Percentiles rank a stretch among this genome's conserved stretches.
phyloP scores from a whole-genome alignment of 2,888 invertebrate species.

The Dynastes maya region DNA sequence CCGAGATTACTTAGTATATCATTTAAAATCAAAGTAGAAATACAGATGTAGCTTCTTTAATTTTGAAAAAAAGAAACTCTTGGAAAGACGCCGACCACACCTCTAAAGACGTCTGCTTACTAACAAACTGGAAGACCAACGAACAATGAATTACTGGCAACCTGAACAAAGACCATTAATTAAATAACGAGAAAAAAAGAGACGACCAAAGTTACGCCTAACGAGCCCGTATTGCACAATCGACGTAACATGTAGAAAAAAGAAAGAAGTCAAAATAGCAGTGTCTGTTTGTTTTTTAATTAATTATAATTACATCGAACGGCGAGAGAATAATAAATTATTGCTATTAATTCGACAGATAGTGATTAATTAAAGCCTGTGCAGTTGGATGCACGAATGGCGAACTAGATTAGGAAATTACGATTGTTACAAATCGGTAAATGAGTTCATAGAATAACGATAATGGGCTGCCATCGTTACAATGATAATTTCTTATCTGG shows the following conservation, averaged over 20 bases:
- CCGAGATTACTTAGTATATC: no score
- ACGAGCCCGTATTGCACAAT: slow-evolving; percentile 13
- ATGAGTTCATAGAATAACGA: slow-evolving; percentile 35
- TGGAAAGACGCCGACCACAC: background rate
- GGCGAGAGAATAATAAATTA: slow-evolving; percentile 42
- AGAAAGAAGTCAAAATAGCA: slow-evolving; percentile 40
- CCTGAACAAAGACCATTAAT: slow-evolving; percentile 26
- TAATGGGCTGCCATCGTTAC: background rate
- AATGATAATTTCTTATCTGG: background rate
- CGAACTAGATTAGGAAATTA: slow-evolving; percentile 31
- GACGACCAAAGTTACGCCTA: slow-evolving; percentile 11
- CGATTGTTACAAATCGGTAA: slow-evolving; percentile 29
- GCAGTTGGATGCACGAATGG: slow-evolving; percentile 30
- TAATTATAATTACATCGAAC: slow-evolving; percentile 37
- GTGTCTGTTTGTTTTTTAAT: slow-evolving; percentile 46
- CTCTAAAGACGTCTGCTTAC: background rate
- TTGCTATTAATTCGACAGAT: slow-evolving; percentile 43
- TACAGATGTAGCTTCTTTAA: no score
- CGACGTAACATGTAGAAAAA: slow-evolving; percentile 13
- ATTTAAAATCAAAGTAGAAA: no score
- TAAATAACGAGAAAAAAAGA: slow-evolving; percentile 27
- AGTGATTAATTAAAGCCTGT: slow-evolving; percentile 34
- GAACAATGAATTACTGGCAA: slow-evolving; percentile 23
- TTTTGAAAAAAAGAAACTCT: no score
- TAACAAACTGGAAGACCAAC: background rate